Conservation (phyloP, 2,113 vertebrate genomes). For the Nibea coibor region DNA sequence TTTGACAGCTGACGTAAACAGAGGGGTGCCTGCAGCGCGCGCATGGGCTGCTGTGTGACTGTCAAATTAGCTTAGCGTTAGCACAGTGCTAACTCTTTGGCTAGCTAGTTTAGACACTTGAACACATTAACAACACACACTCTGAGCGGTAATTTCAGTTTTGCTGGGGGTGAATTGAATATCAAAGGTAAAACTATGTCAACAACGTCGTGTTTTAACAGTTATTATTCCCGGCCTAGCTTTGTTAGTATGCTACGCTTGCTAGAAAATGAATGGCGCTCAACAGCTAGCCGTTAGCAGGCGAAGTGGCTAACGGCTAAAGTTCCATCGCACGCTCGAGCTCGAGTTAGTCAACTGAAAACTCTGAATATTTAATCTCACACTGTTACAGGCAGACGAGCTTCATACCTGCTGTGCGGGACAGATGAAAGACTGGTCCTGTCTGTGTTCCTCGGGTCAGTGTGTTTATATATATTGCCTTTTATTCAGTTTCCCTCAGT, state of each 20-base stretch:
- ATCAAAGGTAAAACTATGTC: not conserved
- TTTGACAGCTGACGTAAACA: conserved; percentile 43
- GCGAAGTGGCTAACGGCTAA: conserved; percentile 56
- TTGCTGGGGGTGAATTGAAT: fast-evolving
- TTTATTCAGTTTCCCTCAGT: conserved; percentile 7
- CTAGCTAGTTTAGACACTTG: not conserved
- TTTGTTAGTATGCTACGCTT: conserved; percentile 1
- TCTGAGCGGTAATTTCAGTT: not conserved
- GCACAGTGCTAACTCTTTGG: conserved; percentile 11
- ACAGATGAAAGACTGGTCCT: not conserved
- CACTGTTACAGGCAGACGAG: not conserved
- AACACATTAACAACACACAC: not conserved
- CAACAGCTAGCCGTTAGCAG: conserved; percentile 22
- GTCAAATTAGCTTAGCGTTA: conserved; percentile 19
- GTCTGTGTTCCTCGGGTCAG: not conserved
- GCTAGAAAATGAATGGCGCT: conserved; percentile 51
- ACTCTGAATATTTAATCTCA: not conserved
- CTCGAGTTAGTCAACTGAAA: not conserved
- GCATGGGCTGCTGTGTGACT: not conserved
- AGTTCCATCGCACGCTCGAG: conserved; percentile 20
- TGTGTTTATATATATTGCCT: not conserved
- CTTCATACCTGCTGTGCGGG: conserved; percentile 52
- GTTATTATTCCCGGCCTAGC: not conserved
- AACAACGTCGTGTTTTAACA: not conserved
- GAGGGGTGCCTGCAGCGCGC: conserved; percentile 1